phyloP scores from a whole-genome alignment of 2,888 invertebrate species.

The Rhagonycha fulva region DNA sequence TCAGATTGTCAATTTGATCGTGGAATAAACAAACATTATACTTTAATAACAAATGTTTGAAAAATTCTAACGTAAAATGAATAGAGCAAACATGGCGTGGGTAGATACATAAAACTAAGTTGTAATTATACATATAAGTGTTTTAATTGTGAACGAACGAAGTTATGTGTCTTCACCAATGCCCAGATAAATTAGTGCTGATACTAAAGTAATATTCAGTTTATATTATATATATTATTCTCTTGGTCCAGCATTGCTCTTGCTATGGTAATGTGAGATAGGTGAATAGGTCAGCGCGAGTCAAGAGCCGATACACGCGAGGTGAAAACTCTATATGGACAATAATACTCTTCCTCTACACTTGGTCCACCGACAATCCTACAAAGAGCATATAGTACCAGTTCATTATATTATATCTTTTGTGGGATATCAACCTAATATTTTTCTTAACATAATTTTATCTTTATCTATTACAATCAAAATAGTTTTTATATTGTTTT shows the following conservation, averaged over 20 bases:
- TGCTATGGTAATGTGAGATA: constrained; percentile 56
- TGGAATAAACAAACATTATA: constrained; percentile 28
- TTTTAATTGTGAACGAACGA: constrained; percentile 55
- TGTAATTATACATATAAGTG: constrained; percentile 55
- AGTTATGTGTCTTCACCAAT: constrained; percentile 43
- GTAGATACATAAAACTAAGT: constrained; percentile 53
- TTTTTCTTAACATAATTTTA: constrained; percentile 21
- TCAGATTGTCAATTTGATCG: constrained; percentile 19
- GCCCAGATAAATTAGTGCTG: constrained; percentile 41
- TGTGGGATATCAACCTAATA: constrained; percentile 18
- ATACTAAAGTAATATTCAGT: constrained; percentile 28
- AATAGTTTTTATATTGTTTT: not conserved
- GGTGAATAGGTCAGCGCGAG: constrained; percentile 54
- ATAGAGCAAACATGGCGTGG: constrained; percentile 46
- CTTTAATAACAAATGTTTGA: constrained; percentile 32
- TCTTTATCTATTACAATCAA: not conserved
- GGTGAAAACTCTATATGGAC: constrained; percentile 46
- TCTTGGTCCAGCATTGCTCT: constrained; percentile 47
- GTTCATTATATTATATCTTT: not conserved
- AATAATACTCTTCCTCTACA: constrained; percentile 40
- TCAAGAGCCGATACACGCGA: constrained; percentile 54
- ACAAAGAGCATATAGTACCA: constrained; percentile 13
- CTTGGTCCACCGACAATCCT: constrained; percentile 19
- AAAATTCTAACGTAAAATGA: constrained; percentile 31
- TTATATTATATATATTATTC: constrained; percentile 38